These are phyloP conservation scores for Lottia gigantea DNA, from an alignment of 2,888 invertebrate genomes.

Conservation along the genomic window DNA sequence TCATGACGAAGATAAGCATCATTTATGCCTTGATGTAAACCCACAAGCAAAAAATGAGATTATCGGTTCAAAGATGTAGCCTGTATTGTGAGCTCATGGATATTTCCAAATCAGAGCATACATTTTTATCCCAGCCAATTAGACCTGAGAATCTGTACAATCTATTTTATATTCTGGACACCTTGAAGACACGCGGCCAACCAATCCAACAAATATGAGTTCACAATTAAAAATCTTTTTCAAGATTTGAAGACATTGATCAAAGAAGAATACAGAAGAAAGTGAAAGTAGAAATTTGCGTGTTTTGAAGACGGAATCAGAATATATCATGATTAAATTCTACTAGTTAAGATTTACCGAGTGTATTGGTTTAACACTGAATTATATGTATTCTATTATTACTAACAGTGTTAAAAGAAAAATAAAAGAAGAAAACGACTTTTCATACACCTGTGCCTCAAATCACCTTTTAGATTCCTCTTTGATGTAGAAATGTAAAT, in stretches of 20 bases:
- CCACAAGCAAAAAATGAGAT: no score
- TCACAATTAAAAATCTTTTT: conserved; percentile 1
- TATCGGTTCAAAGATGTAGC: no score
- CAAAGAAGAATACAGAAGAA: conserved; percentile 3
- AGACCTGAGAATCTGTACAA: no score
- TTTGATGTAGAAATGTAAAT: not conserved
- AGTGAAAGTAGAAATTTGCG: not conserved
- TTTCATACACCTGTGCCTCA: not conserved
- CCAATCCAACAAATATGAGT: conserved; percentile 4
- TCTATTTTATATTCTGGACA: conserved; percentile 5
- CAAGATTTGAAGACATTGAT: conserved; percentile 2
- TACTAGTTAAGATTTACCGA: not conserved
- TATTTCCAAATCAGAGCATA: no score
- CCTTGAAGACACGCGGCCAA: not conserved
- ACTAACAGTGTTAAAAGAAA: not conserved
- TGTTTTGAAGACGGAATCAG: not conserved
- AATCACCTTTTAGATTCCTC: conserved; percentile 4
- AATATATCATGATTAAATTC: not conserved
- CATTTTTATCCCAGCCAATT: no score
- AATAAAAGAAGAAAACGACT: not conserved
- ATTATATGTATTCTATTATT: no score
- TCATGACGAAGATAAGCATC: no score
- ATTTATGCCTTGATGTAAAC: no score
- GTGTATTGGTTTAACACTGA: no score
- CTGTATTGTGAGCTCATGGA: no score